Base-by-base conservation (phyloP, 2,888 invertebrate species). In the Rhagium mordax region DNA sequence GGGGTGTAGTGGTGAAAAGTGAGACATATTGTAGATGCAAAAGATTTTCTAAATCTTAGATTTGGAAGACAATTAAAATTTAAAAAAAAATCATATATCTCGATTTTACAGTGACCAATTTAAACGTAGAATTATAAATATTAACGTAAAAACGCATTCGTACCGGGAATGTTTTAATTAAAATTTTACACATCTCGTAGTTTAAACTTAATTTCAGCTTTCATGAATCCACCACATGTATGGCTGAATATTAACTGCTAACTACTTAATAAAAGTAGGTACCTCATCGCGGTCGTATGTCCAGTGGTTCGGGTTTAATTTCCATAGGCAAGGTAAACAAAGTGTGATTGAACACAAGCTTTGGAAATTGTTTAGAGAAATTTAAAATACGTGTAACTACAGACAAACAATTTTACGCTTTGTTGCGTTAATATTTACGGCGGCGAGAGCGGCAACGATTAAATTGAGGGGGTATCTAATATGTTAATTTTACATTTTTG, bases 331-430 rank as follows among this genome's bases (percentile, higher is more conserved):
- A 55, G 55, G n/a, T 55, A 55, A 55, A 55, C 27, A 55, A 55
- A 55, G 55, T 55, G 55, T 55, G 55, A 55, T 24, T 24, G 55
- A 55, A 55, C 55, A 55, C 24, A 24, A 24, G 41, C 55, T 55
- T 55, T 24, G 55, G 7, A 2, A 24, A 55, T 24, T 55, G 24
- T 4, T 4, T n/a, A 55, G 20, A 24, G 7, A 21, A 20, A 55
- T 27, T 55, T 20, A 51, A 55, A 55, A 24, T 55, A 24, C 27
- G 24, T 13, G 24, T 55, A n/a, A 24, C 21, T 24, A n/a, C 41
- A 41, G 41, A 24, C 55, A 55, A 55, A 55, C 55, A 55, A 55
- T 55, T 55, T 55, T 55, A 55, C 55, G 55, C 21, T 55, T 24
- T 3, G 55, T 15, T 55, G 24, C 13, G n/a, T 24, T 55, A 20